phyloP scores from a whole-genome alignment of 2,797 vertebrate species.

The Ptychobarbus kaznakovi region DNA sequence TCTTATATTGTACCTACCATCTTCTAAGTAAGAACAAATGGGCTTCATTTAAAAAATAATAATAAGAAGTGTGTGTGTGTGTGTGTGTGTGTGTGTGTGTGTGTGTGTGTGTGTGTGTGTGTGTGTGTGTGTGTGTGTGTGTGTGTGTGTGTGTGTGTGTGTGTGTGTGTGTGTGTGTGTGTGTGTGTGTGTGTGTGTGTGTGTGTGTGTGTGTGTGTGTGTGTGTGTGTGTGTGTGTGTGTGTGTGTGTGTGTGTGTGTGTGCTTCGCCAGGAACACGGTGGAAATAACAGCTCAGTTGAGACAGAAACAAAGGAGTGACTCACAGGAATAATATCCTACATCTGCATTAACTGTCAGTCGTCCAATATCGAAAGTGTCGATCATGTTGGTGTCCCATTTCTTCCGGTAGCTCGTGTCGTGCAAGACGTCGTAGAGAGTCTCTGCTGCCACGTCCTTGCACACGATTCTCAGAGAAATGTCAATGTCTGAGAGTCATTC shows the following conservation, averaged over 20 bases:
- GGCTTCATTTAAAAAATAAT: not conserved
- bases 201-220: not conserved
- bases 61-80: not conserved
- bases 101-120: conserved; percentile 12
- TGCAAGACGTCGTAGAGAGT: conserved; percentile 85
- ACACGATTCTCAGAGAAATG: conserved; percentile 76
- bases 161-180: not conserved
- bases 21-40: not conserved
- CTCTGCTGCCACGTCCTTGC: conserved; percentile 82
- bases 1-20: not conserved
- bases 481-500: too few species aligned
- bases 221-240: too few species aligned
- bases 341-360: conserved; percentile 84
- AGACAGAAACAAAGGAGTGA: conserved; percentile 25
- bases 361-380: conserved; percentile 87
- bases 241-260: not conserved
- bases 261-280: not conserved
- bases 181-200: conserved; percentile 14
- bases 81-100: conserved; percentile 2
- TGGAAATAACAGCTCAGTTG: conserved; percentile 1
- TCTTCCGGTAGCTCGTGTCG: conserved; percentile 83
- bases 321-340: conserved; percentile 88
- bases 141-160: too few species aligned
- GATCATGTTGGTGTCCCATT: conserved; percentile 88
- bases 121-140: not conserved